phyloP scores from a whole-genome alignment of 2,113 vertebrate species.

The Caretta caretta region DNA sequence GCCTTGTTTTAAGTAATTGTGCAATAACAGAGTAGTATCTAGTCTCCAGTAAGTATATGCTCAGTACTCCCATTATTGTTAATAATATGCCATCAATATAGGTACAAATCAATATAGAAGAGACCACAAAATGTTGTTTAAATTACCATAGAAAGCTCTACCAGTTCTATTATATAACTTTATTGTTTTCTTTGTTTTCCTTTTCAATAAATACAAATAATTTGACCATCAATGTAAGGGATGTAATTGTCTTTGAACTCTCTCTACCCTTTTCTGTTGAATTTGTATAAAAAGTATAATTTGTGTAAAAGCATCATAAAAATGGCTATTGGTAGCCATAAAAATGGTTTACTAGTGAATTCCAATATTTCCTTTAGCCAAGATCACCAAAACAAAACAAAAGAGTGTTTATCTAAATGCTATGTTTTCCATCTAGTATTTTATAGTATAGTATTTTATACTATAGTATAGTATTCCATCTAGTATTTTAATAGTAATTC shows the following conservation, averaged over 20 bases:
- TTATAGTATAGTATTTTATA: too few relatives aligned
- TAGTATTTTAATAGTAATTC: too few relatives aligned
- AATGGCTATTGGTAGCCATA: not conserved
- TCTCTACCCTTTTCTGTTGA: conserved; percentile 40
- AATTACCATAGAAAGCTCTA: conserved; percentile 12
- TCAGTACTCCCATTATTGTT: not conserved
- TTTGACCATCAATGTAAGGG: conserved; percentile 39
- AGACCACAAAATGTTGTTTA: conserved; percentile 24
- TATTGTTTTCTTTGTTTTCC: conserved; percentile 35
- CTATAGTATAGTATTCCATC: too few relatives aligned
- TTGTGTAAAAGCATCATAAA: too few relatives aligned
- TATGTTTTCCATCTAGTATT: not conserved
- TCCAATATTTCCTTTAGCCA: conserved; percentile 10
- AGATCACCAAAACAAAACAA: not conserved
- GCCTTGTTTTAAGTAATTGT: not conserved
- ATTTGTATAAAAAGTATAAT: too few relatives aligned
- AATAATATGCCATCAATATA: not conserved
- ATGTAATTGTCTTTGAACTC: conserved; percentile 54
- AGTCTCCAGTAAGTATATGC: not conserved
- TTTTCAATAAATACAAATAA: conserved; percentile 56
- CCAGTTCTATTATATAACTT: accelerated
- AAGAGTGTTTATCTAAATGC: not conserved
- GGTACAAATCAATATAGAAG: not conserved
- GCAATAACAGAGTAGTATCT: not conserved
- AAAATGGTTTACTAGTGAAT: conserved; percentile 34